These are phyloP conservation scores for Gastracanthus pulcherrimus DNA, from an alignment of 2,888 invertebrate genomes.

Conservation along the genomic window DNA sequence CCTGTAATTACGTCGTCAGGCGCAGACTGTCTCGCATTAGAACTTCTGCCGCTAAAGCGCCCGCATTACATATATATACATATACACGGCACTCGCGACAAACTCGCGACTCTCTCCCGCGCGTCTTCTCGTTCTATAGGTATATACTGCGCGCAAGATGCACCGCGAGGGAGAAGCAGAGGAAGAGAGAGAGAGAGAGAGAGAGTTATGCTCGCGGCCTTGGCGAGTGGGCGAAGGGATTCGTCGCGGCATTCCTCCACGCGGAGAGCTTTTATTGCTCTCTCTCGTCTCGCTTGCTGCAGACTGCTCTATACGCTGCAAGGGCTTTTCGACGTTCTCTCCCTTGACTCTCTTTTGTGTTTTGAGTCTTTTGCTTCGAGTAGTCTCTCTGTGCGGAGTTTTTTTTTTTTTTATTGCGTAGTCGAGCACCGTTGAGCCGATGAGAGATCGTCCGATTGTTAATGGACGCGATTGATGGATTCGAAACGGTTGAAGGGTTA, in stretches of 20 bases:
- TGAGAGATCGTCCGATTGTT: neutral
- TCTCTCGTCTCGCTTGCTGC: neutral
- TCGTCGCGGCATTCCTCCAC: conserved; percentile 14
- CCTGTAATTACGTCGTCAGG: conserved; percentile 44
- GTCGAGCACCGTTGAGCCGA: neutral
- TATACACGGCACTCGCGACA: neutral
- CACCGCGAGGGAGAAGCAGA: neutral
- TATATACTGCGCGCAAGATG: neutral
- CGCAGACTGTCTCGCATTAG: conserved; percentile 34
- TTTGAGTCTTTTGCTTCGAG: neutral
- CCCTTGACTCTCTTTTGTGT: neutral
- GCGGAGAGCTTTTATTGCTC: conserved; percentile 45
- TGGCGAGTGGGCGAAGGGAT: conserved; percentile 3
- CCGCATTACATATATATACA: neutral
- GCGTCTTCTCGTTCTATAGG: neutral
- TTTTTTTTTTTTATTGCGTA: neutral
- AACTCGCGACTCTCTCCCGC: neutral
- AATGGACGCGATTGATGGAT: neutral
- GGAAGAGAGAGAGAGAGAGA: neutral
- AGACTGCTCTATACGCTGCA: neutral
- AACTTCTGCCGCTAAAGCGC: conserved; percentile 3
- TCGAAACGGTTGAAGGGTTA: neutral
- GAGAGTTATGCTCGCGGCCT: conserved; percentile 8
- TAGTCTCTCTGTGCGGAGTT: neutral
- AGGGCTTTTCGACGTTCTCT: neutral